Conservation (phyloP, 2,888 invertebrate genomes). For the Drosophila demipolita region DNA sequence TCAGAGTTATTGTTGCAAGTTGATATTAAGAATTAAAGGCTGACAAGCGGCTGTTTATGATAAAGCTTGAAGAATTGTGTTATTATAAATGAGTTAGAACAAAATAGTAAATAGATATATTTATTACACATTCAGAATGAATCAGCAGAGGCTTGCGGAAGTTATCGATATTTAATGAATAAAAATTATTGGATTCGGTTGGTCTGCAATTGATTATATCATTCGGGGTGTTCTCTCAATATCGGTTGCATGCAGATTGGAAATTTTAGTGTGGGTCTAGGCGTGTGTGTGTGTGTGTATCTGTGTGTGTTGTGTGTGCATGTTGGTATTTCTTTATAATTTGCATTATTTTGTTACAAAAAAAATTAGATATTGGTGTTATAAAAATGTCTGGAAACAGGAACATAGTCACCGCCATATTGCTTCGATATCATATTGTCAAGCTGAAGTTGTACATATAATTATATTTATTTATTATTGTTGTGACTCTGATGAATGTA, state of each 20-base stretch:
- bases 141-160: slow-evolving; percentile 14
- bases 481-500: slow-evolving; percentile 18
- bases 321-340: slow-evolving; percentile 44
- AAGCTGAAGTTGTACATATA: slow-evolving; percentile 37
- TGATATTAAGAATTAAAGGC: background rate
- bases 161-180: slow-evolving; percentile 14
- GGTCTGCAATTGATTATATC: slow-evolving; percentile 12
- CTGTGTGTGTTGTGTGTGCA: slow-evolving; percentile 14
- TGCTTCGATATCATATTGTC: slow-evolving; percentile 83
- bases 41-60: slow-evolving; percentile 27
- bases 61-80: slow-evolving; percentile 27
- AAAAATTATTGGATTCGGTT: slow-evolving; percentile 25
- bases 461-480: slow-evolving; percentile 24
- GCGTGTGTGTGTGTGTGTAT: slow-evolving; percentile 13
- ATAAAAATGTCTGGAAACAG: slow-evolving; percentile 54
- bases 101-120: background rate
- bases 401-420: slow-evolving; percentile 85
- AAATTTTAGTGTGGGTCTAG: slow-evolving; percentile 26
- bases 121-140: slow-evolving; percentile 16
- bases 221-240: slow-evolving; percentile 24
- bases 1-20: slow-evolving; percentile 1
- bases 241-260: slow-evolving; percentile 44
- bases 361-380: slow-evolving; percentile 50
- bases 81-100: slow-evolving; percentile 25
- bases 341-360: slow-evolving; percentile 50